Evolutionary conservation across 2,113 vertebrate genomes (phyloP).

Genomic region (Mola mola): DNA sequence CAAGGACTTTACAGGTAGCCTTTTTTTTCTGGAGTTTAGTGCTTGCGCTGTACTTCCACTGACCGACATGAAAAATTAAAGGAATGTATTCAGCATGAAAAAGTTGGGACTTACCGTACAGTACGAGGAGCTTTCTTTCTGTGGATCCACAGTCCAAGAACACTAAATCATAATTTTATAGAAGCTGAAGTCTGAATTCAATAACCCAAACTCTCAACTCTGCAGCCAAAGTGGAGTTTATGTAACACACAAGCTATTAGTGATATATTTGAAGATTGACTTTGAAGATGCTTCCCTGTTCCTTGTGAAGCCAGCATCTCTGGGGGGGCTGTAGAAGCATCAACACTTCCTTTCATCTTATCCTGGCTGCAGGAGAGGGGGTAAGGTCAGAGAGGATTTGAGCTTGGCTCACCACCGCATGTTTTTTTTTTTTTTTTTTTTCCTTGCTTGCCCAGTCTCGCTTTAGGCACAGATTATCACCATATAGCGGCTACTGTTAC

Average conservation of each 20-base stretch:
- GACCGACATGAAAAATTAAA: slow-evolving; percentile 68
- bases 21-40: slow-evolving; percentile 49
- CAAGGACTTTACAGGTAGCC: slow-evolving; percentile 67
- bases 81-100: slow-evolving; percentile 38
- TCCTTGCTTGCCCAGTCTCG: slow-evolving; percentile 66
- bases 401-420: slow-evolving; percentile 73
- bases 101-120: slow-evolving; percentile 30
- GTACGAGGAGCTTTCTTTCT: slow-evolving; percentile 24
- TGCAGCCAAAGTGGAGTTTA: slow-evolving; percentile 34
- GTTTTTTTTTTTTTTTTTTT: slow-evolving; percentile 17
- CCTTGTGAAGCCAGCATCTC: slow-evolving; percentile 57
- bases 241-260: slow-evolving; percentile 42
- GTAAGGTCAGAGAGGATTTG: slow-evolving; percentile 79
- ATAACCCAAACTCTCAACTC: slow-evolving; percentile 5
- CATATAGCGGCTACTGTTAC: slow-evolving; percentile 70
- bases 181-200: slow-evolving; percentile 8
- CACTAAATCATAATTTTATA: slow-evolving; percentile 32
- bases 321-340: slow-evolving; percentile 70
- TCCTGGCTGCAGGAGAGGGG: slow-evolving; percentile 57
- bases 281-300: slow-evolving; percentile 53
- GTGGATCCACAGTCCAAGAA: slow-evolving; percentile 16
- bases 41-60: slow-evolving; percentile 47
- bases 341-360: slow-evolving; percentile 63
- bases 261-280: slow-evolving; percentile 45
- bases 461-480: slow-evolving; percentile 76